Base-by-base conservation (phyloP, 1,140 invertebrate genomes). In the Parasteatoda tepidariorum region DNA sequence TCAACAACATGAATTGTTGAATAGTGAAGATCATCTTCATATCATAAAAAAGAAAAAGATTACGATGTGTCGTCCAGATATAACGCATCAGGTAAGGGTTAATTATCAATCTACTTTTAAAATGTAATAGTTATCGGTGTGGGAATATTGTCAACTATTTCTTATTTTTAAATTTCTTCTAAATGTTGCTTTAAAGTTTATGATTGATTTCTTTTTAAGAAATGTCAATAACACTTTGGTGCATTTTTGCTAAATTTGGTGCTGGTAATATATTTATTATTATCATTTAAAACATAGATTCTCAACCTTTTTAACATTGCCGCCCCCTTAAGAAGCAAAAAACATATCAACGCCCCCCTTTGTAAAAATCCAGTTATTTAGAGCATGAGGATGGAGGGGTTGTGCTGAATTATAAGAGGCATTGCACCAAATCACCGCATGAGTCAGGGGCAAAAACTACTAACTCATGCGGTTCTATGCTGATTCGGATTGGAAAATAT, bases 1-100 rank as follows among this genome's bases (percentile, higher is more conserved):
- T 31, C 94, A 93, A 87, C 92, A 91, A 85, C 98, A 97, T 91
- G 95, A 98, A 89, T 90, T 99, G 18, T 89, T 99, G 18, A 98
- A 98, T 87, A 96, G 95, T 89, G 97, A 99, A 90, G 96, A 98
- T 88, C 97, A 99, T 90, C 91, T 91, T 64, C 90, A 92, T 76
- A 93, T 98, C 57, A 90, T 98, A 76, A 94, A 95, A 88, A 94
- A 95, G 85, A 90, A 95, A 68, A 94, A 97, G 87, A 92, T 94
- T 4, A 94, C 95, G 0, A 92, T 93, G 18, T 96, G 94, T 87
- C 91, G 97, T 41, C 98, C 98, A 7, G 98, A 99, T 88, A 99
- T 99, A 71, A 92, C 94, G 5, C 97, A 99, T 90, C 97, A 98
- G 88, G 89, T 90, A 84, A 71, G 70, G 41, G 15, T 28, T 38